Conservation (phyloP, 1,140 invertebrate genomes). For the Zaprionus africanus region DNA sequence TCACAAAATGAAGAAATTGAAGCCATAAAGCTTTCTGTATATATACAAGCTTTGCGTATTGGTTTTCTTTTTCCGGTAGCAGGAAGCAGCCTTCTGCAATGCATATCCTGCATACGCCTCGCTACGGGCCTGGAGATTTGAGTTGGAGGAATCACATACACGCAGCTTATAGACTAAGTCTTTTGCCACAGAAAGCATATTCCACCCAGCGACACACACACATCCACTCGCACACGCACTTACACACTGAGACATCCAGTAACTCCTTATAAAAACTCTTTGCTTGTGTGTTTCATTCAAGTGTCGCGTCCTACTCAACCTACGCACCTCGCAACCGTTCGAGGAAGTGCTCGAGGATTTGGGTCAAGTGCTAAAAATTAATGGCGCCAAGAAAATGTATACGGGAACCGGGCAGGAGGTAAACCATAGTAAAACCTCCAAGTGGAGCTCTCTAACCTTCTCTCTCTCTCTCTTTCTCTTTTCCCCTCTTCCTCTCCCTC, state of each 20-base stretch:
- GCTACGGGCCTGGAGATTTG: too few species aligned
- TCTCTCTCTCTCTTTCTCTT: neutral
- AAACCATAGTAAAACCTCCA: conserved; percentile 47
- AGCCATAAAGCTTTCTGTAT: too few species aligned
- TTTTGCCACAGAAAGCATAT: neutral
- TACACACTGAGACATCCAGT: neutral
- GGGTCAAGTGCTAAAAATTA: conserved; percentile 96
- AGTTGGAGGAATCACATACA: neutral
- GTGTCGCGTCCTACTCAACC: conserved; percentile 95
- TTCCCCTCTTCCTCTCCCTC: neutral
- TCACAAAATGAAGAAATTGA: too few species aligned
- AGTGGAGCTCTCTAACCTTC: neutral
- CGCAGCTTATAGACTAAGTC: neutral
- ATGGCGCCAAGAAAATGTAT: conserved; percentile 94
- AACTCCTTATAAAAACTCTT: conserved; percentile 12
- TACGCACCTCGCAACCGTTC: conserved; percentile 96
- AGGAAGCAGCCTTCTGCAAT: too few species aligned
- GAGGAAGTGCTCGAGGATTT: conserved; percentile 97
- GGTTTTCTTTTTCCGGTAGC: too few species aligned
- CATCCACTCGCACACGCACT: neutral
- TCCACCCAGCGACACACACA: neutral
- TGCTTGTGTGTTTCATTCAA: conserved; percentile 81
- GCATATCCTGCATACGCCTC: too few species aligned
- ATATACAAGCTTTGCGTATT: too few species aligned
- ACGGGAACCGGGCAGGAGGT: conserved; percentile 96